phyloP scores from a whole-genome alignment of 2,797 vertebrate species.

The Fundulus diaphanus region DNA sequence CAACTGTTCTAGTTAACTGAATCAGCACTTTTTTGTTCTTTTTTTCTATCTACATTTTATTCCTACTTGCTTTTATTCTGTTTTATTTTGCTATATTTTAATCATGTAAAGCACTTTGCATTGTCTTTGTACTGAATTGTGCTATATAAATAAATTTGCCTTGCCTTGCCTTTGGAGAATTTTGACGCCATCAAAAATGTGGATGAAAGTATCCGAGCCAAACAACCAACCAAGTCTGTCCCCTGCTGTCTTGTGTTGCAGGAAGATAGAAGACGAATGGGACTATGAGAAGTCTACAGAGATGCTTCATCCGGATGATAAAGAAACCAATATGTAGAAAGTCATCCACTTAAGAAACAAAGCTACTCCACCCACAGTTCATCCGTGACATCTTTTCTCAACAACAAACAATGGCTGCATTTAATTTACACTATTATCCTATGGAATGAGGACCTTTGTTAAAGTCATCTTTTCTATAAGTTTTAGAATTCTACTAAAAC shows the following conservation, averaged over 20 bases:
- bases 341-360: neutral
- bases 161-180: too few relatives aligned
- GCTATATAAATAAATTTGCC: too few relatives aligned
- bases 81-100: too few relatives aligned
- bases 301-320: neutral
- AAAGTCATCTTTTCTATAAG: conserved; percentile 1
- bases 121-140: too few relatives aligned
- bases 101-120: too few relatives aligned
- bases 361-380: neutral
- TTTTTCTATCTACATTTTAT: too few relatives aligned
- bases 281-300: conserved; percentile 13
- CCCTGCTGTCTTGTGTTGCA: conserved; percentile 48
- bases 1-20: too few relatives aligned
- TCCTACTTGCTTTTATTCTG: too few relatives aligned
- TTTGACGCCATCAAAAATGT: neutral
- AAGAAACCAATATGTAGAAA: conserved; percentile 60
- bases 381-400: neutral
- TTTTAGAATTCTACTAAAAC: neutral
- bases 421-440: neutral
- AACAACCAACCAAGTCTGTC: conserved; percentile 6
- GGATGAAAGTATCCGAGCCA: neutral
- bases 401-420: neutral
- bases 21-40: too few relatives aligned
- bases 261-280: conserved; percentile 18
- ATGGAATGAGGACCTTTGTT: neutral